Conservation (phyloP, 2,888 invertebrate species). For the Pharmacophagus antenor region DNA sequence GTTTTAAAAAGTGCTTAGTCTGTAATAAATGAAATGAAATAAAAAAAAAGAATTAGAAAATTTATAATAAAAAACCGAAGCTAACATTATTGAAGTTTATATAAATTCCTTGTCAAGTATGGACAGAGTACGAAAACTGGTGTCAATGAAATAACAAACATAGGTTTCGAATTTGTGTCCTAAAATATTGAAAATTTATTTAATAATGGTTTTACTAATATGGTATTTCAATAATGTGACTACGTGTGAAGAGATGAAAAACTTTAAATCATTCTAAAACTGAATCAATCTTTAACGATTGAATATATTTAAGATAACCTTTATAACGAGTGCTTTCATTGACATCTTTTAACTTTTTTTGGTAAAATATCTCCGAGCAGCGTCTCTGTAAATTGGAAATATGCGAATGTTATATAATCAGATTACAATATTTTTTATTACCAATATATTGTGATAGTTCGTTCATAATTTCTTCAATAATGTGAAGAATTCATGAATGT, state of each 20-base stretch:
- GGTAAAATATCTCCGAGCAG: background rate
- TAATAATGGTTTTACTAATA: background rate
- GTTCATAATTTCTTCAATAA: background rate
- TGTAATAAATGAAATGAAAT: too few species aligned
- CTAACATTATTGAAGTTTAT: too few species aligned
- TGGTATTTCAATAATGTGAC: background rate
- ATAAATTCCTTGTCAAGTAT: too few species aligned
- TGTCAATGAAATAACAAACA: too few species aligned
- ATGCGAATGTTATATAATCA: background rate
- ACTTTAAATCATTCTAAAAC: background rate
- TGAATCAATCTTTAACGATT: background rate
- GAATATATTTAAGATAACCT: background rate
- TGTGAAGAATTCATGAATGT: too few species aligned
- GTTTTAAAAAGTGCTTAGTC: too few species aligned
- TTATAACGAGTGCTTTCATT: background rate
- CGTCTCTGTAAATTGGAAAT: background rate
- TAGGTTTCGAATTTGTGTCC: too few species aligned
- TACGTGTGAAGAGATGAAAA: background rate
- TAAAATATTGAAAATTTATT: background rate
- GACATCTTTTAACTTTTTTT: slow-evolving; percentile 2
- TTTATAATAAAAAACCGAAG: too few species aligned
- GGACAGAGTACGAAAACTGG: too few species aligned
- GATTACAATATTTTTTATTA: background rate
- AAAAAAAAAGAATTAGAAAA: too few species aligned
- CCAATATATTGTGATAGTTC: background rate